Evolutionary conservation across 2,888 invertebrate species (phyloP).

Genomic region (Mesochorus sp.): DNA sequence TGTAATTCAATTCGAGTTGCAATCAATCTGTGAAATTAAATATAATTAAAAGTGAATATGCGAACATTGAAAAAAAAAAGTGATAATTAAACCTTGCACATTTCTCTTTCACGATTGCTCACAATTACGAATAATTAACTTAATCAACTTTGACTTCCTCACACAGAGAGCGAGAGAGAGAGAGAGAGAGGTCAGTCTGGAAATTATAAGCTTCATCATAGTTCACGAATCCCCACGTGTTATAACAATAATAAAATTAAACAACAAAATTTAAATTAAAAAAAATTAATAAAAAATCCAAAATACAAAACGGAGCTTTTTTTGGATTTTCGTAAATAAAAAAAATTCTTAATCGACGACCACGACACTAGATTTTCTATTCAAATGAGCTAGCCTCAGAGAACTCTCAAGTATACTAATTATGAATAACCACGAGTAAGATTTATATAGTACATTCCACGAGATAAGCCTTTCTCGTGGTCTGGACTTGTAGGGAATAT

Average conservation of each 20-base stretch:
- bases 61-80: not conserved
- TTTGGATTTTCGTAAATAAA: no score
- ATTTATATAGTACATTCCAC: constrained; percentile 39
- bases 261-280: not conserved
- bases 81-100: no score
- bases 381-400: not conserved
- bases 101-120: no score
- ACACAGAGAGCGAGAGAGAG: no score
- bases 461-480: constrained; percentile 42
- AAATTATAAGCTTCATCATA: no score
- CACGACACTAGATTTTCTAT: not conserved
- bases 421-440: constrained; percentile 43
- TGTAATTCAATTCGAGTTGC: constrained; percentile 8
- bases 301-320: no score
- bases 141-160: no score
- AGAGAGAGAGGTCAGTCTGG: no score
- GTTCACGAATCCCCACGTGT: no score
- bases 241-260: not conserved
- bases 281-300: not conserved
- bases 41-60: not conserved
- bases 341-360: not conserved
- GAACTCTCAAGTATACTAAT: constrained; percentile 5
- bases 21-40: constrained; percentile 35
- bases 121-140: no score
- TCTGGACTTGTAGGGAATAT: constrained; percentile 49